Base-by-base conservation (phyloP, 2,113 vertebrate species). In the Oncorhynchus kisutch region DNA sequence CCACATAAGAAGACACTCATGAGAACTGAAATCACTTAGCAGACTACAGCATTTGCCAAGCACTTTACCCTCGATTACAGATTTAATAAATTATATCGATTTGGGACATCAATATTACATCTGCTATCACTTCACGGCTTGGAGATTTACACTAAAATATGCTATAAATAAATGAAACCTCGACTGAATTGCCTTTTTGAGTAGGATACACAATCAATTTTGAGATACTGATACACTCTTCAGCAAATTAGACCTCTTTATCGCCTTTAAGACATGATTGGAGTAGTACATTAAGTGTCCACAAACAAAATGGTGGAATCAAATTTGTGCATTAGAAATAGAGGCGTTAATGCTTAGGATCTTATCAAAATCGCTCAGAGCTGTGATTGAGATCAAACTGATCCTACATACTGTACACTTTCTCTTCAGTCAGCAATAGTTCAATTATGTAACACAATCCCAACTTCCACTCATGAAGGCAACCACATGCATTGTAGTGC, bases 41-140 rank as follows among this genome's bases (percentile, higher is more conserved):
- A 51, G 12, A 39, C 29, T 25, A 29, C 70, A 25, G 29, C 14
- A 34, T 64, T 59, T 31, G 34, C 54, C 31, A n/a, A 16, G 65
- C 48, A 60, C 72, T 68, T 67, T 62, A 14, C 29, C 20, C 65
- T 4, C 27, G 4, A 22, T 62, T 45, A 69, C 20, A 49, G 2
- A 45, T 73, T 18, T 27, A 73, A 73, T 62, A 78, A 22, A 64
- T 51, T 39, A 29, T 24, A 29, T 29, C 68, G 65, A 73, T 74
- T 60, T 62, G n/a, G 39, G 39, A 59, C 39, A 76, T 39, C 22
- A 62, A 71, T 60, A 39, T 60, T 25, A 57, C 54, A 73, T 73
- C 20, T 20, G 3, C 70, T 71, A 20, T 71, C 48, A 57, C 20
- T 71, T 71, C 48, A 25, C 22, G 3, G 24, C n/a, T n/a, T 54